A percentile compares a stretch with the other conserved stretches of the same genome.
These are phyloP conservation scores for Epinephelus cyanopodus DNA, from an alignment of 2,113 vertebrate species.

Conservation along the genomic window DNA sequence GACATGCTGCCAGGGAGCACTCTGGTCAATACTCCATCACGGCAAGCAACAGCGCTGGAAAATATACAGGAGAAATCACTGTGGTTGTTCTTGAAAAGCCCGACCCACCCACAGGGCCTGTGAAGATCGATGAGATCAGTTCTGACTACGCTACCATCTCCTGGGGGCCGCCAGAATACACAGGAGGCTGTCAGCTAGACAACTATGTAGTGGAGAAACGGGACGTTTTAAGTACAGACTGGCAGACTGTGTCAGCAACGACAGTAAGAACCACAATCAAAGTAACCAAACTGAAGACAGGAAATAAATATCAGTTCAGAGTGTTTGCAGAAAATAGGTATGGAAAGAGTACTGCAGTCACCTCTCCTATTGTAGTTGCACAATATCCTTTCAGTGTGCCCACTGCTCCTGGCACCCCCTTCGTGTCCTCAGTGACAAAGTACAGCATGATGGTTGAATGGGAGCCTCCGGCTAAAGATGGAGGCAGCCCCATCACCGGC, in stretches of 20 bases:
- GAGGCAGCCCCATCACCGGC: constrained; percentile 93
- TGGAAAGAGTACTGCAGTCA: constrained; percentile 92
- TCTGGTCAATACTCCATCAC: constrained; percentile 92
- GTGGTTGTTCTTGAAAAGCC: constrained; percentile 95
- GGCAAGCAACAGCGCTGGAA: constrained; percentile 90
- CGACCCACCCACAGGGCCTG: constrained; percentile 91
- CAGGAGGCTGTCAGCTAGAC: constrained; percentile 96
- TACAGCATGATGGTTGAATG: constrained; percentile 96
- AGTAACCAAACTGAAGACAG: constrained; percentile 93
- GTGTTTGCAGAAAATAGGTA: constrained; percentile 98
- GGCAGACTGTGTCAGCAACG: constrained; percentile 96
- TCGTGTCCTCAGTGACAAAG: constrained; percentile 90
- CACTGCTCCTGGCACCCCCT: constrained; percentile 90
- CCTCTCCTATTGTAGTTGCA: constrained; percentile 90
- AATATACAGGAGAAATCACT: constrained; percentile 87
- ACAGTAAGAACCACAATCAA: constrained; percentile 98
- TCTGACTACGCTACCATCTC: constrained; percentile 91
- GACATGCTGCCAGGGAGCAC: constrained; percentile 94
- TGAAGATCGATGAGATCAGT: constrained; percentile 94
- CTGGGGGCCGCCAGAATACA: constrained; percentile 95
- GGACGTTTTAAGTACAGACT: constrained; percentile 91
- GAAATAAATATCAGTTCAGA: constrained; percentile 96
- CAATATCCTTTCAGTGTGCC: constrained; percentile 96
- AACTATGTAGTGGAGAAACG: constrained; percentile 98
- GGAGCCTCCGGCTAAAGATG: constrained; percentile 93